These are phyloP conservation scores for Condylura cristata DNA, from an alignment of 2,113 vertebrate species.

Conservation along the genomic window DNA sequence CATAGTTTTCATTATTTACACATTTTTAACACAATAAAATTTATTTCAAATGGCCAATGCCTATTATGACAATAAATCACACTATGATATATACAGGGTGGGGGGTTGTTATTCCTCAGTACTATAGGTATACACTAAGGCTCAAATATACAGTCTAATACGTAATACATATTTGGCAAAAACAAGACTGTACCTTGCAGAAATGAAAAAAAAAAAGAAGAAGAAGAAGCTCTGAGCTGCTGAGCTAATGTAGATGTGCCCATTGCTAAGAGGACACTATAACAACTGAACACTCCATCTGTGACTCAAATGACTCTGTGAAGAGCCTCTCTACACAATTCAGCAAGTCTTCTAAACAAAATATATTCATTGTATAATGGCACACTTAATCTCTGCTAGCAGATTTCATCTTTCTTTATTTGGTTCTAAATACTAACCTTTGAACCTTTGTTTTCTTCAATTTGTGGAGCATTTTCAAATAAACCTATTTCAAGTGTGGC, in stretches of 20 bases:
- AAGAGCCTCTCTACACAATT: not conserved
- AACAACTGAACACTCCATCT: not conserved
- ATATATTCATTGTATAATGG: not conserved
- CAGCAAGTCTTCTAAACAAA: not conserved
- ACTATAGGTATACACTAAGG: not conserved
- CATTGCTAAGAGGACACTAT: not conserved
- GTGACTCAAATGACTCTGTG: not conserved
- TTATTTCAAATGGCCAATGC: not conserved
- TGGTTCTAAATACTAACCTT: not conserved
- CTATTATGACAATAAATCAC: not conserved
- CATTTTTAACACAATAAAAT: not conserved
- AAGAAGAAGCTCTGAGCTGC: not conserved
- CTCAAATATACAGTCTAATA: not conserved
- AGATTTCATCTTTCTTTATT: not conserved
- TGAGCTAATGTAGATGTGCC: not conserved
- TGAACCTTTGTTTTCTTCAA: not conserved
- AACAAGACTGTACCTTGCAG: not conserved
- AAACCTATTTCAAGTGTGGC: not conserved
- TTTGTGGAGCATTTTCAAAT: not conserved
- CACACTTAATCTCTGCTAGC: not conserved
- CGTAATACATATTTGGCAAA: not conserved
- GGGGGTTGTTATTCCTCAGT: not conserved
- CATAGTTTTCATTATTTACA: not conserved
- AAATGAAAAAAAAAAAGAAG: not conserved
- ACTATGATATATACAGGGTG: accelerated